Evolutionary conservation across 1,140 invertebrate genomes (phyloP), one percentile per base, ranked within the genome.

Genomic region (Drosophila nigrodunni): DNA sequence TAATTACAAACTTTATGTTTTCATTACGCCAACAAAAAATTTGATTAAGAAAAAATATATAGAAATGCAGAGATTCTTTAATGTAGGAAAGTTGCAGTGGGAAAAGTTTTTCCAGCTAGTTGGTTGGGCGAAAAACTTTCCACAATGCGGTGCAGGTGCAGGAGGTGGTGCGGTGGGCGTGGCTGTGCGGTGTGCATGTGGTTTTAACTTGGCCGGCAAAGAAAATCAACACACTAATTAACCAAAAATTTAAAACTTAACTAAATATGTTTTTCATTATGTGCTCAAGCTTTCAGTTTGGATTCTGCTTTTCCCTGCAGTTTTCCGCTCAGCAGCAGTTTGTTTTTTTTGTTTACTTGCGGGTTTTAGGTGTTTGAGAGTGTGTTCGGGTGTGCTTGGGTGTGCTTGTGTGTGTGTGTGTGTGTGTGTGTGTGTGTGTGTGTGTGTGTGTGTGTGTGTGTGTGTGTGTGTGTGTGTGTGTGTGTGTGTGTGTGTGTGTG

Each of bases 1-100:
- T 87, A 87, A 88, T 87, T 87, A 87, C 80, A 87, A 87, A 88
- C 83, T 87, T 87, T 87, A 80, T 72, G 80, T 67, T 80, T 87
- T 83, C 80, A 80, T 80, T 74, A 30, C 2, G 25, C 4, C 25
- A 30, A 80, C 82, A 78, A 79, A 70, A 74, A 77, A 70, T 81
- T 82, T 61, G 61, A 64, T 64, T 64, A 64, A 64, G 52, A 64
- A 64, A 62, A 57, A 30, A 9, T n/a, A 8, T 62, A 74, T 25
- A 61, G 30, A 25, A 72, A 59, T 44, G 39, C 35, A 52, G 7
- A 41, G 37, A 43, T 49, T 49, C 39, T 66, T 35, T 54, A 60
- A 60, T 41, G 34, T 34, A 18, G 41, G 52, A 21, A 58, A 59
- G 34, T 60, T 68, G 34, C 30, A 39, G 44, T 3, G 11, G 37